Base-by-base conservation (phyloP, 2,113 vertebrate genomes). In the Turdus rufiventris region DNA sequence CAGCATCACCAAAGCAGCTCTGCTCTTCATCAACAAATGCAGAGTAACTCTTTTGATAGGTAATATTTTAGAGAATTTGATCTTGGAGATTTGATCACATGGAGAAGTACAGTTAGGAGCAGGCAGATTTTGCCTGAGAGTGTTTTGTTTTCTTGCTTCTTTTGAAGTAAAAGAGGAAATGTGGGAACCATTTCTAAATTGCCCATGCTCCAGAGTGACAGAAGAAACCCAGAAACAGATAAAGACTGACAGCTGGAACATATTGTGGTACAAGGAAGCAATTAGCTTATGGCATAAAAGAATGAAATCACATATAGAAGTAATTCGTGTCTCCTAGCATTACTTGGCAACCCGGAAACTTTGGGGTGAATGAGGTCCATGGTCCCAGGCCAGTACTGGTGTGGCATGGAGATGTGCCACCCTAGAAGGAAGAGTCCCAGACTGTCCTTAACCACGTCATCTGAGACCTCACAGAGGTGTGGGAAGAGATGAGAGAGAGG, bases 141-240 rank as follows among this genome's bases (percentile, higher is more conserved):
- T 76, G 56, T 36, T 94, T 90, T 80, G 53, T 88, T 91, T 91
- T 94, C 75, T 90, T 89, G 36, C 50, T 90, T 65, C 85, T 95
- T 96, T 96, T 96, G 90, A 93, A 96, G 82, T 84, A 84, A 67
- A 83, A 79, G 56, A 71, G 88, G 79, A 95, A 96, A 95, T 96
- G 48, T 93, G 96, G 94, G 94, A 96, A 92, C 43, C 36, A 96
- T 95, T 97, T 96, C 92, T 88, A 91, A 97, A 96, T 94, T 93
- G 91, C 90, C 56, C 72, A 61, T 93, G 51, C 56, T 93, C 53
- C 68, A 91, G 75, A 93, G 75, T 81, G 85, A 91, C 78, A 31
- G 88, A 90, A 81, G 43, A 93, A 95, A 96, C 47, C n/a, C 82
- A 94, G 95, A 90, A 96, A 93, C 79, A 95, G 95, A 95, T 93